phyloP scores from a whole-genome alignment of 2,113 vertebrate genomes.

The Haemorhous mexicanus region DNA sequence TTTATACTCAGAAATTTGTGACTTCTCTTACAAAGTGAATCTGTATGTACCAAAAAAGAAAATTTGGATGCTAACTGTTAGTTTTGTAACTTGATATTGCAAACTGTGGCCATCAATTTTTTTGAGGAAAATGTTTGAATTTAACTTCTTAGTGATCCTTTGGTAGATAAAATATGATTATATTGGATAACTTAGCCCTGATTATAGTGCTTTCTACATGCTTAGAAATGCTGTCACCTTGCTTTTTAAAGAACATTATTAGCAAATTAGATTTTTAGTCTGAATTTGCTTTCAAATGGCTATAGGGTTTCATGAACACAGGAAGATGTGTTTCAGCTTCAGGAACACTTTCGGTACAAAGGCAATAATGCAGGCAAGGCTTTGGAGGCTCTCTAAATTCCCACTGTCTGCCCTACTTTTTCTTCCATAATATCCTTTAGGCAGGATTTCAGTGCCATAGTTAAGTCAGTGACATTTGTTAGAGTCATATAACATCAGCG shows the following conservation, averaged over 20 bases:
- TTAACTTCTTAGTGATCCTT: background rate
- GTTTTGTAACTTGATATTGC: background rate
- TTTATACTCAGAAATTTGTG: background rate
- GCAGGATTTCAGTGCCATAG: background rate
- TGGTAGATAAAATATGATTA: background rate
- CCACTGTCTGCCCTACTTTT: conserved; percentile 28
- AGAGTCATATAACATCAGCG: conserved; percentile 24
- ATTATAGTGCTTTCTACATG: background rate
- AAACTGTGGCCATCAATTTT: background rate
- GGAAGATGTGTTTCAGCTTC: background rate
- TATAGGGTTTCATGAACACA: background rate
- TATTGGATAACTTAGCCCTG: background rate
- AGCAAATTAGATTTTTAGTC: background rate
- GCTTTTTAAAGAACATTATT: background rate
- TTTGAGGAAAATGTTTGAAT: background rate
- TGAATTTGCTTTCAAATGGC: background rate
- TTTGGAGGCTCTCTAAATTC: background rate
- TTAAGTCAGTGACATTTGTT: conserved; percentile 42
- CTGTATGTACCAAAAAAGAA: background rate
- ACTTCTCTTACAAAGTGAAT: background rate
- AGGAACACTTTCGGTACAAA: background rate
- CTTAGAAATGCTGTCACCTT: background rate
- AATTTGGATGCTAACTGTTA: background rate
- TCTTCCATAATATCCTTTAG: conserved; percentile 1
- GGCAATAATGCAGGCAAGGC: background rate